phyloP scores from a whole-genome alignment of 2,797 vertebrate species.

The Cirrhinus mrigala region DNA sequence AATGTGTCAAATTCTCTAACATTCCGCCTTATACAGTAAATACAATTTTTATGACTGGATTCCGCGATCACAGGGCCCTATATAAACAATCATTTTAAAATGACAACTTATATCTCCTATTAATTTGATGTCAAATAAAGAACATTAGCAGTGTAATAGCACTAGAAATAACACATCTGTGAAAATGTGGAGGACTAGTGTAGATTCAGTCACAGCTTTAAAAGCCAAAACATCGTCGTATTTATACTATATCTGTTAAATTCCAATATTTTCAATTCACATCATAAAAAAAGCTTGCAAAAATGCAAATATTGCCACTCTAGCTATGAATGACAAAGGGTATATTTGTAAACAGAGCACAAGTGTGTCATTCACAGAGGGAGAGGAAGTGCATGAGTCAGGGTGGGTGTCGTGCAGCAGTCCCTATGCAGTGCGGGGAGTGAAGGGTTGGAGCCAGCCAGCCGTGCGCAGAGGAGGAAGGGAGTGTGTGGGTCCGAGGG shows the following conservation, averaged over 20 bases:
- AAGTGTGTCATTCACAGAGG: slow-evolving; percentile 11
- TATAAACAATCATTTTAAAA: neutral
- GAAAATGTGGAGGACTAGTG: neutral
- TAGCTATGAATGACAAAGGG: neutral
- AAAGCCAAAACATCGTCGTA: neutral
- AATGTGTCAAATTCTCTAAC: too few species aligned
- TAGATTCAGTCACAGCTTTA: neutral
- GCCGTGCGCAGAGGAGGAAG: slow-evolving; percentile 60
- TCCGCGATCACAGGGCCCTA: too few species aligned
- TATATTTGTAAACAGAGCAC: neutral
- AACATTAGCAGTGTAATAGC: neutral
- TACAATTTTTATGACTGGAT: too few species aligned
- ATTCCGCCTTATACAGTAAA: too few species aligned
- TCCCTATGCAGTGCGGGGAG: slow-evolving; percentile 29
- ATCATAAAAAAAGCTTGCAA: neutral
- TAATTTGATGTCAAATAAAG: neutral
- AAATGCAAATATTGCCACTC: neutral
- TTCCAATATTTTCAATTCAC: neutral
- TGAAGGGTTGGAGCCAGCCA: slow-evolving; percentile 60
- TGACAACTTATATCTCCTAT: neutral
- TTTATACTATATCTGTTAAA: neutral
- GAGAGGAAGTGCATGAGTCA: slow-evolving; percentile 7
- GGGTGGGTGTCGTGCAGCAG: slow-evolving; percentile 43
- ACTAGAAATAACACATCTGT: neutral
- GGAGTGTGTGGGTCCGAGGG: neutral